Base-by-base conservation (phyloP, 2,113 vertebrate species). In the Strix uralensis region DNA sequence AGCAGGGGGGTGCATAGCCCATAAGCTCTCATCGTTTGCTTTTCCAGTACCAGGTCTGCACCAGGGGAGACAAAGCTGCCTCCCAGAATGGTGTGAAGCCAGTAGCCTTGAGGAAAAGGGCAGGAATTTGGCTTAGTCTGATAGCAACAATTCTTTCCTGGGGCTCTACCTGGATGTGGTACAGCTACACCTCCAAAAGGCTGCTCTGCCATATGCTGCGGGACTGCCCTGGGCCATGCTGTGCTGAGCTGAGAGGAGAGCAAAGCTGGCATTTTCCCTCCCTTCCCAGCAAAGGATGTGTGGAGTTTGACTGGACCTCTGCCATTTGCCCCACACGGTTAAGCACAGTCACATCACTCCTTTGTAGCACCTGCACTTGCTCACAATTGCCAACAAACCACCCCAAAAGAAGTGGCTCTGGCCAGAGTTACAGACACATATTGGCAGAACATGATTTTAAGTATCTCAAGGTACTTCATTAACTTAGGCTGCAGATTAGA, bases 121-220 rank as follows among this genome's bases (percentile, higher is more conserved):
- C 88, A 94, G 46, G 75, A 42, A 81, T 91, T 95, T 94, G 94
- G 88, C 88, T 77, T 69, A 38, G 46, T 78, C 19, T n/a, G 59
- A 70, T 20, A 80, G 82, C 67, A 88, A 61, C 66, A 70, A 25
- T 80, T 77, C 62, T 86, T 90, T 92, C 95, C 91, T n/a, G 75
- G 62, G 88, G 86, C 58, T 96, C 67, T 94, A 88, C 94, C 92
- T 95, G 94, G 92, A 88, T 94, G 63, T 77, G 91, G 46, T 94
- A 86, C 92, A 96, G 71, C 91, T 80, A 36, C 82, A 73, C 22
- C 86, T 92, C 71, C 92, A 70, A 73, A 78, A 92, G 73, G 55
- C 94, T 95, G 77, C 81, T 86, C 85, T 83, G 82, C 88, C 90
- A 86, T 88, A 92, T 90, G 92, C 92, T 93, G 82, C 1, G 2